These are phyloP conservation scores for Gobio gobio DNA, from an alignment of 2,113 vertebrate genomes.

Conservation along the genomic window DNA sequence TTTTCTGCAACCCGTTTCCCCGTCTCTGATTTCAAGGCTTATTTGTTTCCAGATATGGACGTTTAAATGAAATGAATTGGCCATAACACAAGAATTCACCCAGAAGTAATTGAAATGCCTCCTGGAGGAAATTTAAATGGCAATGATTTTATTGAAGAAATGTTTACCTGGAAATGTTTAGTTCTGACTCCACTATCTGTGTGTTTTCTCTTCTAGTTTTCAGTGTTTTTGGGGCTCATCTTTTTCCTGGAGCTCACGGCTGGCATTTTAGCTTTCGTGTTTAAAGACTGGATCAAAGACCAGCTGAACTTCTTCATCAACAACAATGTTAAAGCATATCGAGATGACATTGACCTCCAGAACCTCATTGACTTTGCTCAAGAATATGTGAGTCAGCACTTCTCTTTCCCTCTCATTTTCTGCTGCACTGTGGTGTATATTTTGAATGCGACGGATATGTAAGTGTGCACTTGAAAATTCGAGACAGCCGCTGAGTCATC, in stretches of 20 bases:
- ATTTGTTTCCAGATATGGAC: conserved; percentile 21
- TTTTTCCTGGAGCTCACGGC: conserved; percentile 91
- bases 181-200: background rate
- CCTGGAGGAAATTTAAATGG: no score
- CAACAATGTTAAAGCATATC: conserved; percentile 91
- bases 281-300: conserved; percentile 95
- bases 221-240: conserved; percentile 91
- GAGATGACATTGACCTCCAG: conserved; percentile 91
- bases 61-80: conserved; percentile 29
- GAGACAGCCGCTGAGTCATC: background rate
- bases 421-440: background rate
- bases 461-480: background rate
- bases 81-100: background rate
- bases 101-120: conserved; percentile 11
- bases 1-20: background rate
- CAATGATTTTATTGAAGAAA: background rate
- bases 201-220: conserved; percentile 76
- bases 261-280: conserved; percentile 89
- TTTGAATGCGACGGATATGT: background rate
- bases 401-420: background rate
- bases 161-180: background rate
- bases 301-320: conserved; percentile 94
- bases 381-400: conserved; percentile 84
- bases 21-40: conserved; percentile 25
- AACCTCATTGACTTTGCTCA: conserved; percentile 94